Base-by-base conservation (phyloP, 2,113 vertebrate genomes). In the Bubo scandiacus region DNA sequence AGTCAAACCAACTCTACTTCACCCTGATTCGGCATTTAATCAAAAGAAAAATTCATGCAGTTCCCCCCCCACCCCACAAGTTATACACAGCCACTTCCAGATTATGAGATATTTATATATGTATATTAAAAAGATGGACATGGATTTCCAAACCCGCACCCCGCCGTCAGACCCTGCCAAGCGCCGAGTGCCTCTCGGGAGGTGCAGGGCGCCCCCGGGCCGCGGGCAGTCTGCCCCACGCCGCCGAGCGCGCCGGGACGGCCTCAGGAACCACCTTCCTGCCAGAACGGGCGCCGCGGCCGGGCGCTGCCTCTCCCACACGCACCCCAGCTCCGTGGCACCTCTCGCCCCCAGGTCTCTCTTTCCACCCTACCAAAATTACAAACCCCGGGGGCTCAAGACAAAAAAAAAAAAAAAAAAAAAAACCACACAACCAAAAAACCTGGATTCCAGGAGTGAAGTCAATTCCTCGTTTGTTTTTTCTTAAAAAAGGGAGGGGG, bases 71-170 rank as follows among this genome's bases (percentile, higher is more conserved):
- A 63, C 96, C 96, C 72, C 83, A 59, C 87, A 30, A 93, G 94
- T 95, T 95, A 94, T 80, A 97, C 97, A 97, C 87, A 79, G 97
- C 97, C 94, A 94, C 91, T 92, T 97, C 97, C 94, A 97, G 93
- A 86, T 67, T 77, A 91, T 80, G 94, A 96, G 97, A 86, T 91
- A 92, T 95, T 95, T 96, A 93, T 71, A 95, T 38, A 96, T 15
- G 84, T 38, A 87, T 26, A 90, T 25, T 59, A 73, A 95, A 96
- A 92, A 59, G 65, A 42, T 15, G 85, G 94, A 88, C 21, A 13
- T 90, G 90, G 95, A 97, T 97, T 98, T 97, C 96, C 96, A 94
- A 88, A 91, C 73, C 95, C 51, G 12, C 66, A 72, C 81, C 62
- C 95, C 72, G 51, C 30, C 13, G 65, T 8, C 61, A 25, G 79